Percentiles rank a stretch among this genome's conserved stretches.
These are phyloP conservation scores for Oriolus oriolus DNA, from an alignment of 2,113 vertebrate genomes.

Conservation along the genomic window DNA sequence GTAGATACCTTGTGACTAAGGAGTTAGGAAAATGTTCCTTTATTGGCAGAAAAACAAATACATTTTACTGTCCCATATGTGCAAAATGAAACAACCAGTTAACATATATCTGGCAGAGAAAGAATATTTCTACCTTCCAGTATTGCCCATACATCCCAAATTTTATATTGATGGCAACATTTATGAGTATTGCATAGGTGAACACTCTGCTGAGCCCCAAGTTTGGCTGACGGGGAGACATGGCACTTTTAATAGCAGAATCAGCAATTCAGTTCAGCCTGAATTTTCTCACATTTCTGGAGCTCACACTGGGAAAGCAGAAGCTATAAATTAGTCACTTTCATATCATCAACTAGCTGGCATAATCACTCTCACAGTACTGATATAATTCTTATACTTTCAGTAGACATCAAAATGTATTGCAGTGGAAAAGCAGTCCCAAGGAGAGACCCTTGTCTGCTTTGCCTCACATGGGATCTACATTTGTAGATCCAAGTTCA, in stretches of 20 bases:
- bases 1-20: neutral
- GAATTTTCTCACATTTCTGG: neutral
- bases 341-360: neutral
- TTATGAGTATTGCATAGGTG: neutral
- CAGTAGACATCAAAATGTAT: neutral
- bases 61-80: neutral
- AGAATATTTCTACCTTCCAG: constrained; percentile 11
- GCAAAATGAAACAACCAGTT: constrained; percentile 32
- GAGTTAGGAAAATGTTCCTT: neutral
- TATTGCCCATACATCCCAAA: constrained; percentile 14
- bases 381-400: neutral
- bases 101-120: constrained; percentile 2
- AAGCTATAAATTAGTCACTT: neutral
- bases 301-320: neutral
- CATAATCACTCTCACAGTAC: neutral
- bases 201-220: neutral
- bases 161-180: neutral
- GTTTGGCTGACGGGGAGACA: neutral
- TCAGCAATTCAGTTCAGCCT: neutral
- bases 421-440: neutral
- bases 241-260: neutral
- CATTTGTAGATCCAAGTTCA: neutral
- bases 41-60: constrained; percentile 12
- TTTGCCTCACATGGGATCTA: neutral
- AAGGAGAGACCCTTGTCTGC: neutral